Evolutionary conservation across 1,140 invertebrate genomes (phyloP), one percentile per base, ranked within the genome.

Genomic region (Habropoda laboriosa): DNA sequence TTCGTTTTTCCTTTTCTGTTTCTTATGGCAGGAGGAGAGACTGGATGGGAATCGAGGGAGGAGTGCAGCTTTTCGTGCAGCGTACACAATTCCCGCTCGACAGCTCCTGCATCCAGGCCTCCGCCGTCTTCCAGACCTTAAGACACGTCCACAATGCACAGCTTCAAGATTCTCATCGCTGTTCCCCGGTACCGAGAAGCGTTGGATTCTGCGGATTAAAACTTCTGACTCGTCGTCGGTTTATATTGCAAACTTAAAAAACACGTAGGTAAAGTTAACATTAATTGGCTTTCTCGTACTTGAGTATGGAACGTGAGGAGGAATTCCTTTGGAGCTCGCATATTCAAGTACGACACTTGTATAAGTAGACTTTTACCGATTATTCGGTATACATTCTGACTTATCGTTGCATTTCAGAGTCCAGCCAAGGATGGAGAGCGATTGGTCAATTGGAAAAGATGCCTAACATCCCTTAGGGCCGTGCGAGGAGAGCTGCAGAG

Each of bases 401-500:
- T 30, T 64, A 53, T n/a, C 12, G 21, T 3, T 24, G 24, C 32
- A 35, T 68, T 68, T 24, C 45, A 68, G 61, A 21, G 16, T 64
- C 38, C 38, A 42, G n/a, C n/a, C n/a, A n/a, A n/a, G 38, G 7
- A 32, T 21, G 30, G 40, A 49, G 49, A 7, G 42, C 30, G 21
- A 80, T 83, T 66, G 82, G 82, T 83, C 89, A 82, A 84, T 88
- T 89, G 88, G 83, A 88, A 90, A 89, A 83, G 77, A 76, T 76
- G 84, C 86, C 84, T 90, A 85, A 82, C 84, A 88, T 89, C 83
- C 88, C 89, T 89, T 86, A 85, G 78, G 86, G 82, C 85, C 71
- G 79, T 58, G 72, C 71, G 58, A 75, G 66, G 72, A 55, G 80
- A 88, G 80, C 80, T 78, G 79, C 75, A 79, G 89, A 90, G 90